Percentiles rank a stretch among this genome's conserved stretches.
phyloP scores from a whole-genome alignment of 2,797 vertebrate species.

The Cossypha niveicapilla region DNA sequence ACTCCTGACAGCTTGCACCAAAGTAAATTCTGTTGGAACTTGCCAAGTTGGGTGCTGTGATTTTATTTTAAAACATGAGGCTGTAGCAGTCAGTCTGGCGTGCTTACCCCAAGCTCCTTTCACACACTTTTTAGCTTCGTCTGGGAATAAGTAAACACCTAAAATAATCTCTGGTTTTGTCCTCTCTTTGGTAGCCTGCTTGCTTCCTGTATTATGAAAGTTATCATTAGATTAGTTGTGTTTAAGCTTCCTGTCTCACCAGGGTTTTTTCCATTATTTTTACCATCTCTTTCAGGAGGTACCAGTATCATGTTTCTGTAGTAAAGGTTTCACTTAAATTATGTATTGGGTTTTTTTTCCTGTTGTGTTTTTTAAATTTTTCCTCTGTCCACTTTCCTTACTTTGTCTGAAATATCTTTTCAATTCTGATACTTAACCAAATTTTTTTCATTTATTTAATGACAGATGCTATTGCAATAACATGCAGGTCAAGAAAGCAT shows the following conservation, averaged over 20 bases:
- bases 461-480: neutral
- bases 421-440: neutral
- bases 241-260: slow-evolving; percentile 48
- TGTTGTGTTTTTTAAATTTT: neutral
- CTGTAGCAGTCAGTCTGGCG: neutral
- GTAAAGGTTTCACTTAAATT: neutral
- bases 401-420: neutral
- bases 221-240: slow-evolving; percentile 14
- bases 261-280: slow-evolving; percentile 49
- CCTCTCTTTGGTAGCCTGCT: neutral
- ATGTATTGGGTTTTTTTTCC: neutral
- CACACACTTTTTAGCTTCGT: neutral
- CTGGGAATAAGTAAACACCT: slow-evolving; percentile 39
- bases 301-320: neutral
- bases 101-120: neutral
- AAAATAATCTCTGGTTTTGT: slow-evolving; percentile 44
- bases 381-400: neutral
- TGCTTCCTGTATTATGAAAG: slow-evolving; percentile 34
- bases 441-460: neutral
- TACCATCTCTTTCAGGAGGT: neutral
- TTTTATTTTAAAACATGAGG: neutral
- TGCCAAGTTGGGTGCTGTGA: neutral
- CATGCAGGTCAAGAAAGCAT: neutral
- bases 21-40: neutral
- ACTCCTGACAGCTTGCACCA: neutral